Percentiles rank a stretch among this genome's conserved stretches.
Conservation (phyloP, 2,113 vertebrate genomes). For the Malurus cyaneus region DNA sequence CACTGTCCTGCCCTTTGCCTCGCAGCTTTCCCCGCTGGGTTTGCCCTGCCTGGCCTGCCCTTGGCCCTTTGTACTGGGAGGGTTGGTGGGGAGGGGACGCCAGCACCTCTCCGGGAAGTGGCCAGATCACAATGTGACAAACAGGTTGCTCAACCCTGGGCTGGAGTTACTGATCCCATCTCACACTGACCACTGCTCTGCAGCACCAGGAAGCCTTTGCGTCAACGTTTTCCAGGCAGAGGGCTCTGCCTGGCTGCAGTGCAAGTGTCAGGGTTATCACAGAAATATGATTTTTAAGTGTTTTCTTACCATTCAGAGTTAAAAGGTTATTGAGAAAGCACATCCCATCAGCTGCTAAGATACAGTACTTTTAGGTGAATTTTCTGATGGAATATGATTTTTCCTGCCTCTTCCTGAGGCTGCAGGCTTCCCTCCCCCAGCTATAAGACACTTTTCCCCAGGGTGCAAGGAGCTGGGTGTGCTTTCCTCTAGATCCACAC, state of each 20-base stretch:
- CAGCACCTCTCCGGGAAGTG: neutral
- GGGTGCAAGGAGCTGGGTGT: neutral
- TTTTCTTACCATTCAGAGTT: neutral
- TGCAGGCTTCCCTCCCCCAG: neutral
- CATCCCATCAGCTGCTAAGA: neutral
- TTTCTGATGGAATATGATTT: neutral
- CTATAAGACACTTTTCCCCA: neutral
- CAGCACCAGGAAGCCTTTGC: neutral
- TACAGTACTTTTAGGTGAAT: neutral
- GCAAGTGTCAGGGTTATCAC: neutral
- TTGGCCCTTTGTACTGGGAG: neutral
- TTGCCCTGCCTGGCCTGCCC: neutral
- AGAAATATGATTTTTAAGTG: neutral
- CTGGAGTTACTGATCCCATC: neutral
- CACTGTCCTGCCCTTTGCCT: neutral
- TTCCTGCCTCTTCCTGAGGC: neutral
- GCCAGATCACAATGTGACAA: neutral
- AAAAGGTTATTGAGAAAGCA: neutral
- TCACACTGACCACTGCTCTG: fast-evolving
- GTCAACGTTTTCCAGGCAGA: neutral
- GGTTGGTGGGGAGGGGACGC: neutral
- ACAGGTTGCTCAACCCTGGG: slow-evolving; percentile 21
- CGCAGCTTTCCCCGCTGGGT: neutral
- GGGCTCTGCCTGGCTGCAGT: neutral
- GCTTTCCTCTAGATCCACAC: neutral